Conservation (phyloP, 1,140 invertebrate genomes). For the Heterodera carotae region DNA sequence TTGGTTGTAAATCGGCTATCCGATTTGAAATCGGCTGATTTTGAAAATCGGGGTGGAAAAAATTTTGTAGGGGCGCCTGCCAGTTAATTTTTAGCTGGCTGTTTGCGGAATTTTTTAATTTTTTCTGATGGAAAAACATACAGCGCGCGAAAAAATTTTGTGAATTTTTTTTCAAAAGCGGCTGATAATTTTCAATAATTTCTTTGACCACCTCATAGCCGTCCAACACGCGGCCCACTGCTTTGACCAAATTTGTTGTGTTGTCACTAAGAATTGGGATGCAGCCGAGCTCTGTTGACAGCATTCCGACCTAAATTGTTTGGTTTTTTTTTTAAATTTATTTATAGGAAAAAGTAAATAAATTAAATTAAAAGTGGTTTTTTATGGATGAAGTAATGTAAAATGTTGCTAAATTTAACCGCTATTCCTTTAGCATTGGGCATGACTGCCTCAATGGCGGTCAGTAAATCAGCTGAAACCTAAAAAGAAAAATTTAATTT, state of each 20-base stretch:
- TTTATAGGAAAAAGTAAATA: not conserved
- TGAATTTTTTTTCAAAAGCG: no score
- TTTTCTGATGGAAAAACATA: no score
- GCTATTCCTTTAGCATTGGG: conserved; percentile 61
- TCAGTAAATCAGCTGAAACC: conserved; percentile 53
- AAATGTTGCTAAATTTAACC: conserved; percentile 34
- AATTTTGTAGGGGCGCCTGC: no score
- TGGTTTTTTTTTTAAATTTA: conserved; percentile 10
- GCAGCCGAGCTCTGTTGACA: conserved; percentile 59
- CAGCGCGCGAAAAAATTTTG: no score
- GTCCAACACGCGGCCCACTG: conserved; percentile 55
- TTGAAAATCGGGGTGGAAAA: no score
- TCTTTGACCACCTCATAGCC: conserved; percentile 51
- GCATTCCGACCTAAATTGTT: conserved; percentile 57
- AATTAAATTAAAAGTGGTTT: no score
- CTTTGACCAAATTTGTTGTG: conserved; percentile 59
- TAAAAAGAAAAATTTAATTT: not conserved
- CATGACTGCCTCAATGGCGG: conserved; percentile 52
- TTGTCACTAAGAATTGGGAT: conserved; percentile 62
- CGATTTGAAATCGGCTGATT: no score
- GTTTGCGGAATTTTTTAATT: no score
- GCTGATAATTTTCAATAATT: not conserved
- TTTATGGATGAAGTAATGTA: no score
- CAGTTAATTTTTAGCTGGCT: no score
- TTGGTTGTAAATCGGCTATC: no score